Evolutionary conservation across 2,888 invertebrate genomes (phyloP).

Genomic region (Catocala sponsa): DNA sequence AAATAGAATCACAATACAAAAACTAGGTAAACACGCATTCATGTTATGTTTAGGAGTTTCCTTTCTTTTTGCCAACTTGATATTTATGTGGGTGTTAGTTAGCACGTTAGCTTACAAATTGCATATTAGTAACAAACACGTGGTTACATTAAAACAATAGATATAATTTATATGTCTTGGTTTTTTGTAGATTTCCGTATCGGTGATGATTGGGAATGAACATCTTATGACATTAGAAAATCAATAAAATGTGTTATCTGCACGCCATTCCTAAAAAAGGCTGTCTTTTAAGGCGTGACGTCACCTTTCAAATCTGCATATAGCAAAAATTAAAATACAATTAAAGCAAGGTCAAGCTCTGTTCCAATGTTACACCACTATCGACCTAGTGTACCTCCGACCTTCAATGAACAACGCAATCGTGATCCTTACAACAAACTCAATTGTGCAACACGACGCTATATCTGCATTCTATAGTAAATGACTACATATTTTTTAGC

Average conservation of each 20-base stretch:
- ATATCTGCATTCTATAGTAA: constrained; percentile 18
- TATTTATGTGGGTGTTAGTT: not conserved
- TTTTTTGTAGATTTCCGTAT: too few relatives aligned
- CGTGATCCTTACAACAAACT: constrained; percentile 41
- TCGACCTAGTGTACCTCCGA: constrained; percentile 40
- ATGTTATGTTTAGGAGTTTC: constrained; percentile 14
- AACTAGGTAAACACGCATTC: constrained; percentile 15
- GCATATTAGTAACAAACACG: too few relatives aligned
- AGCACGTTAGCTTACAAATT: too few relatives aligned
- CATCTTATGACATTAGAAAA: not conserved
- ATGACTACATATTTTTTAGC: constrained; percentile 31
- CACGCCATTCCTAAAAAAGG: not conserved
- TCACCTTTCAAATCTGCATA: constrained; percentile 12
- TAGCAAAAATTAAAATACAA: constrained; percentile 36
- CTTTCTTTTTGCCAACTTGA: constrained; percentile 12
- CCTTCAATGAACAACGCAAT: constrained; percentile 40
- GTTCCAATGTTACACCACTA: constrained; percentile 37
- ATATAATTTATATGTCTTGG: too few relatives aligned
- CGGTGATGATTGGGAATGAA: too few relatives aligned
- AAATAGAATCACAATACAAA: constrained; percentile 14
- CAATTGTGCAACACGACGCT: constrained; percentile 25
- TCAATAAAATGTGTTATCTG: not conserved
- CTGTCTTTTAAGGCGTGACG: not conserved
- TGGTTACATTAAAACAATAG: too few relatives aligned
- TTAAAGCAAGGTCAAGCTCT: constrained; percentile 50